Base-by-base conservation (phyloP, 1,140 invertebrate genomes). In the Philaenus spumarius region DNA sequence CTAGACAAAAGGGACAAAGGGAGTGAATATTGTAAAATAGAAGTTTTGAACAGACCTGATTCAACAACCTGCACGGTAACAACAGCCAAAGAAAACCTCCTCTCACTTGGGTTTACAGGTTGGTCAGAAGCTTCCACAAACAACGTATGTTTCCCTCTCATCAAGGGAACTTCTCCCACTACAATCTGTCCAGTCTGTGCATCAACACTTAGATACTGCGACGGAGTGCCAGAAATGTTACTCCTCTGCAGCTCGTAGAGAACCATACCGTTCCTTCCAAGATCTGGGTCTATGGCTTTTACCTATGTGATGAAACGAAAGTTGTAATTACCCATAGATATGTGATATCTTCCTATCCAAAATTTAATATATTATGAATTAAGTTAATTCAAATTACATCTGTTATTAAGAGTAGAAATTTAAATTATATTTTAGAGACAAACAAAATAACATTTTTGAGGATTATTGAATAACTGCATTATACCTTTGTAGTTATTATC, bases 81-180 rank as follows among this genome's bases (percentile, higher is more conserved):
- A 1, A 91, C 86, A n/a, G 89, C 88, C 34, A 93, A 69, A 1
- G 89, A 87, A 64, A 85, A 87, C 68, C 89, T 72, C 59, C 82
- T 79, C 71, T 92, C 89, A 42, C 85, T 89, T 1, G 87, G 87
- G 76, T 90, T 90, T 0, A 80, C 73, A 2, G 87, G 87, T 64
- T 86, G 87, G 75, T 93, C 89, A 1, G 82, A 81, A 3, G 88
- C 89, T 73, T 91, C 88, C 15, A 93, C 79, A 60, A 93, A 88
- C 2, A 92, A 74, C 0, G 87, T 82, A 68, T 90, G 86, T 62
- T 83, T 78, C 11, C 86, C 85, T 48, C 82, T 77, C 6, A 78
- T 67, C 14, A 87, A 67, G 0, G 84, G 78, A 0, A 81, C 80
- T 55, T 89, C 82, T 1, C 78, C 77, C 4, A 92, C 80, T n/a